These are phyloP conservation scores for Drosophila baimaii DNA, from an alignment of 1,140 invertebrate species.

Conservation along the genomic window DNA sequence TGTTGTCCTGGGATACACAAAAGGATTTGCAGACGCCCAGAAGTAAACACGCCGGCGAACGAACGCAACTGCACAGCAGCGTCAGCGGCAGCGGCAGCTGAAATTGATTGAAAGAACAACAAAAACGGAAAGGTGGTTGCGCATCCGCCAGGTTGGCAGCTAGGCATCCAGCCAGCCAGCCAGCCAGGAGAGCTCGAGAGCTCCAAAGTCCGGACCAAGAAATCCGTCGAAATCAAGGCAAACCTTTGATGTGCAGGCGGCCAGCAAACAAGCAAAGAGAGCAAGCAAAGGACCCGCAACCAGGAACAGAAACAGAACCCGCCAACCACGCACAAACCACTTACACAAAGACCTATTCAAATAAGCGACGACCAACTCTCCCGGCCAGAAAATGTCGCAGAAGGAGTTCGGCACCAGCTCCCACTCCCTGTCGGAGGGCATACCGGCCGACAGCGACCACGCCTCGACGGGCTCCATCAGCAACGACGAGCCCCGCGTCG, in stretches of 20 bases:
- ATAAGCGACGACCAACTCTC: conserved; percentile 17
- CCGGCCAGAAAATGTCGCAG: conserved; percentile 30
- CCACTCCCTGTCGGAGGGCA: background rate
- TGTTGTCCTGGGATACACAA: conserved; percentile 76
- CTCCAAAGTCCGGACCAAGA: conserved; percentile 23
- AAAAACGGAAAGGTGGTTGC: conserved; percentile 46
- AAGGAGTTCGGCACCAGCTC: conserved; percentile 1
- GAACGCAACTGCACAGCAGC: conserved; percentile 58
- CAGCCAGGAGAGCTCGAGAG: too few relatives aligned
- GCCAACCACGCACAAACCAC: conserved; percentile 15
- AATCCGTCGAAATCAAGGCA: conserved; percentile 37
- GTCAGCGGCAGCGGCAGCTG: conserved; percentile 43
- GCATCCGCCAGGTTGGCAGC: conserved; percentile 18
- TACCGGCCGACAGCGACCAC: background rate
- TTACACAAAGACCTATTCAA: conserved; percentile 38
- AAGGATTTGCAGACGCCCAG: conserved; percentile 69
- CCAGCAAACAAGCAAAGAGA: conserved; percentile 39
- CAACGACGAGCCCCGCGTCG: conserved; percentile 62
- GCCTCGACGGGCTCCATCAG: conserved; percentile 11
- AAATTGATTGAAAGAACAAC: conserved; percentile 75
- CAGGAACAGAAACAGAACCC: conserved; percentile 11
- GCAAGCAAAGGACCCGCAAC: conserved; percentile 28
- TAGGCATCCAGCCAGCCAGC: background rate
- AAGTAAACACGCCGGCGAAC: conserved; percentile 43
- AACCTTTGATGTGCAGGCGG: conserved; percentile 61